A percentile compares a stretch with the other conserved stretches of the same genome.
Conservation (phyloP, 2,113 vertebrate genomes). For the Zapus hudsonius region DNA sequence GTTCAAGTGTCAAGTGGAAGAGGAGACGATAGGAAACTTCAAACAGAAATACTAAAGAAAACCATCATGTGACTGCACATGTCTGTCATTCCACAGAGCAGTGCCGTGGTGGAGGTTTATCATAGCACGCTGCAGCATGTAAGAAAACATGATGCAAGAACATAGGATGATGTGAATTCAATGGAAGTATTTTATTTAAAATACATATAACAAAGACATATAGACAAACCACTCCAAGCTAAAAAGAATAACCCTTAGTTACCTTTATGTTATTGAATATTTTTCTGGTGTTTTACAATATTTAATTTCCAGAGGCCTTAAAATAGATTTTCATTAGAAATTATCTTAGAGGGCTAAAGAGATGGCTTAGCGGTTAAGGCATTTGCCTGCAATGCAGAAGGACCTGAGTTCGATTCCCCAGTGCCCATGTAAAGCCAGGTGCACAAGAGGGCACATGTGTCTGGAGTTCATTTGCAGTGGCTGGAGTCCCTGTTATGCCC, state of each 20-base stretch:
- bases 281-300: not conserved
- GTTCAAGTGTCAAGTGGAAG: not conserved
- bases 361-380: too few relatives aligned
- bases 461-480: too few relatives aligned
- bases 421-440: too few relatives aligned
- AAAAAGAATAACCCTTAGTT: not conserved
- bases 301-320: not conserved
- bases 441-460: too few relatives aligned
- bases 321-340: not conserved
- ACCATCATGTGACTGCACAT: not conserved
- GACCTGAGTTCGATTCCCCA: too few relatives aligned
- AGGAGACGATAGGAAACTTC: not conserved
- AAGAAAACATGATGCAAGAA: not conserved
- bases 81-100: not conserved
- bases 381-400: too few relatives aligned
- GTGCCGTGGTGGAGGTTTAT: not conserved
- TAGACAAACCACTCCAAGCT: not conserved
- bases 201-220: conserved; percentile 11
- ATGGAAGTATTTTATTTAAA: not conserved
- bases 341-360: too few relatives aligned
- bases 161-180: not conserved
- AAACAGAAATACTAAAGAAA: not conserved
- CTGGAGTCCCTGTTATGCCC: too few relatives aligned
- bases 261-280: not conserved
- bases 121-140: not conserved